Evolutionary conservation across 2,797 vertebrate genomes (phyloP).

Genomic region (Diplodus puntazzo): DNA sequence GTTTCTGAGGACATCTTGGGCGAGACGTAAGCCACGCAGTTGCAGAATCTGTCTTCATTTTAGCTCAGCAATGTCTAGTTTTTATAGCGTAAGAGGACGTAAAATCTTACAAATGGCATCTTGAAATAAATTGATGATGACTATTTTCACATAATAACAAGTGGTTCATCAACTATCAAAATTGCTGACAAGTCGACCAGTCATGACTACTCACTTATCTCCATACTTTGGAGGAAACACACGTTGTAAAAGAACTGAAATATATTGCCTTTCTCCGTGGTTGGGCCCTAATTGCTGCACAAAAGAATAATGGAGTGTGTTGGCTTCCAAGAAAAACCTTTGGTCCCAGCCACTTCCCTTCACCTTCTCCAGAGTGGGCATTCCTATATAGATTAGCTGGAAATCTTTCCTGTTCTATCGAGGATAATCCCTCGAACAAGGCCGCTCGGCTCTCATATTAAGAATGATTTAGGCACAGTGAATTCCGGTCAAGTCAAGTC

Average conservation of each 20-base stretch:
- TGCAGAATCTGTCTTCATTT: too few relatives aligned
- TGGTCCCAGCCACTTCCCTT: slow-evolving; percentile 79
- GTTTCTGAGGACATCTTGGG: too few relatives aligned
- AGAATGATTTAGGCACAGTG: slow-evolving; percentile 78
- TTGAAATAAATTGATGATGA: too few relatives aligned
- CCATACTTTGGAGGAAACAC: slow-evolving; percentile 16
- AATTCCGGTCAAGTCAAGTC: slow-evolving; percentile 78
- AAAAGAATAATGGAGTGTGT: slow-evolving; percentile 70
- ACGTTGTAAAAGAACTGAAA: slow-evolving; percentile 41
- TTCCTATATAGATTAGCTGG: slow-evolving; percentile 86
- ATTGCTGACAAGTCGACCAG: background rate
- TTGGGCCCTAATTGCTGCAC: slow-evolving; percentile 63
- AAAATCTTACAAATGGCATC: background rate
- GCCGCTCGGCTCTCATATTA: slow-evolving; percentile 74
- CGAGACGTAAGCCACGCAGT: too few relatives aligned
- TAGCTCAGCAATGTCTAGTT: too few relatives aligned
- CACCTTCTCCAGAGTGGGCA: slow-evolving; percentile 81
- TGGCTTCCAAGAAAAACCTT: slow-evolving; percentile 71
- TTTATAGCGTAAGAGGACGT: too few relatives aligned
- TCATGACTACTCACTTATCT: background rate
- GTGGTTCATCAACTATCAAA: background rate
- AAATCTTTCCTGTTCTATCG: slow-evolving; percentile 86
- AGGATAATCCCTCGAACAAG: slow-evolving; percentile 83
- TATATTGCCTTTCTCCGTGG: slow-evolving; percentile 42
- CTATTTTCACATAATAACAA: background rate